Percentiles rank a stretch among this genome's conserved stretches.
Evolutionary conservation across 1,140 invertebrate species (phyloP).

Genomic region (Spodoptera litura): DNA sequence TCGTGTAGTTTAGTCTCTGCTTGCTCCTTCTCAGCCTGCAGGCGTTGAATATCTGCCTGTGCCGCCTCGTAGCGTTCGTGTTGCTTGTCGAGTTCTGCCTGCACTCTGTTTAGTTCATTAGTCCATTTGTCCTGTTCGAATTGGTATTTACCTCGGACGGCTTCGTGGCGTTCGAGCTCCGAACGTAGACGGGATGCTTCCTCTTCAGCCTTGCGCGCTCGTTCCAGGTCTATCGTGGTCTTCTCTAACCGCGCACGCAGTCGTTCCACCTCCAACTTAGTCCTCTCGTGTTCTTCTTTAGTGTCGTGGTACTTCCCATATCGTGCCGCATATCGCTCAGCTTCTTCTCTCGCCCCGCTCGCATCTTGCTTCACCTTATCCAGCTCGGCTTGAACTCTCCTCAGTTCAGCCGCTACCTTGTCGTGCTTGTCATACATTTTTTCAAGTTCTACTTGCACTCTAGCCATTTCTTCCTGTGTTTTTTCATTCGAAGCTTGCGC

Average conservation of each 20-base stretch:
- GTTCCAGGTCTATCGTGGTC: slow-evolving; percentile 91
- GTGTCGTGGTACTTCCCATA: slow-evolving; percentile 93
- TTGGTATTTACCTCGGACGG: slow-evolving; percentile 94
- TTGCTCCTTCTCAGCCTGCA: slow-evolving; percentile 88
- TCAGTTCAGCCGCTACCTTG: slow-evolving; percentile 92
- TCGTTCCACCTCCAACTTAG: slow-evolving; percentile 93
- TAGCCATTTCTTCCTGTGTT: slow-evolving; percentile 94
- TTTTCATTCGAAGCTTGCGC: slow-evolving; percentile 94
- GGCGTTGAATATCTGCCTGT: slow-evolving; percentile 91
- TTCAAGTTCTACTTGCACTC: slow-evolving; percentile 94
- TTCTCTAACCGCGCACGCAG: slow-evolving; percentile 94
- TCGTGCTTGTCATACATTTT: slow-evolving; percentile 97
- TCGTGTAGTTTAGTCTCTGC: slow-evolving; percentile 93
- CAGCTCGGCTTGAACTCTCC: slow-evolving; percentile 92
- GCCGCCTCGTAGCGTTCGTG: slow-evolving; percentile 91
- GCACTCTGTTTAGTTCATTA: slow-evolving; percentile 81
- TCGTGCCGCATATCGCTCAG: slow-evolving; percentile 91
- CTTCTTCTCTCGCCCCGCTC: slow-evolving; percentile 90
- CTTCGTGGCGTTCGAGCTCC: slow-evolving; percentile 91
- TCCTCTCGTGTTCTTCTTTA: slow-evolving; percentile 92
- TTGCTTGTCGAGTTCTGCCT: slow-evolving; percentile 89
- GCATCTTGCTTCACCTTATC: slow-evolving; percentile 90
- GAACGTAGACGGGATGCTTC: slow-evolving; percentile 89
- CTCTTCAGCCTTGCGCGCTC: slow-evolving; percentile 89
- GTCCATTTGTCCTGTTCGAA: slow-evolving; percentile 94